Percentiles rank a stretch among this genome's conserved stretches.
Evolutionary conservation across 1,140 invertebrate species (phyloP).

Genomic region (Lysiphlebus fabarum): DNA sequence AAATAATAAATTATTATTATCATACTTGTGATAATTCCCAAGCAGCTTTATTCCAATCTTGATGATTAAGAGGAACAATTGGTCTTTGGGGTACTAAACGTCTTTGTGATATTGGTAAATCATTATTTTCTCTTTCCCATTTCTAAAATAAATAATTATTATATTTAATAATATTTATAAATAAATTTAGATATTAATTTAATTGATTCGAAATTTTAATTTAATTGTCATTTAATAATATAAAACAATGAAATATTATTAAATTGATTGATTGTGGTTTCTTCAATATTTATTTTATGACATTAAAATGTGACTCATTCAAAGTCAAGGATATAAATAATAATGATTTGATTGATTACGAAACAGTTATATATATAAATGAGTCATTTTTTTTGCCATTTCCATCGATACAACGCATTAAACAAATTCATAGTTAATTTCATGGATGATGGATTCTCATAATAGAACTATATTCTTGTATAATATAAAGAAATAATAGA

Average conservation of each 20-base stretch:
- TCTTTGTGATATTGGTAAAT: conserved; percentile 59
- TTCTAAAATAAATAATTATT: conserved; percentile 55
- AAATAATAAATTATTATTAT: not conserved
- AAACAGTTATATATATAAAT: conserved; percentile 5
- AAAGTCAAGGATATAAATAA: conserved; percentile 20
- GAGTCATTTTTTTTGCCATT: conserved; percentile 7
- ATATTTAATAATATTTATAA: not conserved
- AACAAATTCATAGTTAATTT: conserved; percentile 6
- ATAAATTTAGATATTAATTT: too few relatives aligned
- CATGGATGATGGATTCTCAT: not conserved
- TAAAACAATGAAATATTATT: too few relatives aligned
- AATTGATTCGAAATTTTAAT: not conserved
- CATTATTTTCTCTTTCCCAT: conserved; percentile 68
- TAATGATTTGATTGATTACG: not conserved
- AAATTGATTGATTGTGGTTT: not conserved
- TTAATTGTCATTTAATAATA: not conserved
- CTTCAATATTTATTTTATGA: conserved; percentile 13
- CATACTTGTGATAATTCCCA: conserved; percentile 62
- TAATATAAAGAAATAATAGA: too few relatives aligned
- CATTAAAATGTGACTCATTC: conserved; percentile 10
- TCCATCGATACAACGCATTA: conserved; percentile 10
- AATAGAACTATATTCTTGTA: too few relatives aligned
- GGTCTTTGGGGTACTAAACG: conserved; percentile 60
- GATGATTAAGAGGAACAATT: conserved; percentile 45
- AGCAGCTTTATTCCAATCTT: conserved; percentile 58